Percentiles rank a stretch among this genome's conserved stretches.
These are phyloP conservation scores for Drosophila silvestris DNA, from an alignment of 2,888 invertebrate genomes.

Conservation along the genomic window DNA sequence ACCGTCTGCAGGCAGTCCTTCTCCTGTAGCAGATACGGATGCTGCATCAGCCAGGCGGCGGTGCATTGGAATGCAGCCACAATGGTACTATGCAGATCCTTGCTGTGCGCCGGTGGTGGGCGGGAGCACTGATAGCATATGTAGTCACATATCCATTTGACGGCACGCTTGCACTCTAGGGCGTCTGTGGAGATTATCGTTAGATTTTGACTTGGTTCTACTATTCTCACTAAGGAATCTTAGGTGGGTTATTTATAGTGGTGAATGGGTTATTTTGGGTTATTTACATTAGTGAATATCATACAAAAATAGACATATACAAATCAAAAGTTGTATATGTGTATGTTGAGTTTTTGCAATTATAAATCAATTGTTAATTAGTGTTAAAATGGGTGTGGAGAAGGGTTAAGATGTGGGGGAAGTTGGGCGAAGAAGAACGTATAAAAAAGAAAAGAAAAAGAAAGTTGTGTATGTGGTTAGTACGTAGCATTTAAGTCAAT, in stretches of 20 bases:
- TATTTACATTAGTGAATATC: slow-evolving; percentile 55
- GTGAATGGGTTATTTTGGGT: slow-evolving; percentile 19
- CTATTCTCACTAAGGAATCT: slow-evolving; percentile 85
- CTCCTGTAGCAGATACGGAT: slow-evolving; percentile 95
- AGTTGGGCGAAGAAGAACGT: slow-evolving; percentile 44
- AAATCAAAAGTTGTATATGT: slow-evolving; percentile 26
- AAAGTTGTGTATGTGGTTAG: slow-evolving; percentile 80
- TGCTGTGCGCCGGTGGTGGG: slow-evolving; percentile 96
- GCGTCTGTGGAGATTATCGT: slow-evolving; percentile 89
- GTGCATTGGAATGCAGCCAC: slow-evolving; percentile 97
- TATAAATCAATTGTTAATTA: slow-evolving; percentile 27
- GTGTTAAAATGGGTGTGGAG: background rate
- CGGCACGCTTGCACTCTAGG: slow-evolving; percentile 95
- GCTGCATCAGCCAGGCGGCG: slow-evolving; percentile 96
- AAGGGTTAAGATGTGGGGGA: slow-evolving; percentile 8
- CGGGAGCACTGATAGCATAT: slow-evolving; percentile 97
- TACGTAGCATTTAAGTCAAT: slow-evolving; percentile 68
- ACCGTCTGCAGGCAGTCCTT: slow-evolving; percentile 96
- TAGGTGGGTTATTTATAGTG: slow-evolving; percentile 60
- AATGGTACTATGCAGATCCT: slow-evolving; percentile 97
- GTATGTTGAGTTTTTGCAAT: slow-evolving; percentile 1
- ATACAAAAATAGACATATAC: slow-evolving; percentile 34
- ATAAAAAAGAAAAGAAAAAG: slow-evolving; percentile 71
- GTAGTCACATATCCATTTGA: slow-evolving; percentile 99
- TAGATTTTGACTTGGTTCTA: slow-evolving; percentile 85